Conservation (phyloP, 1,140 invertebrate genomes). For the Temnothorax longispinosus region DNA sequence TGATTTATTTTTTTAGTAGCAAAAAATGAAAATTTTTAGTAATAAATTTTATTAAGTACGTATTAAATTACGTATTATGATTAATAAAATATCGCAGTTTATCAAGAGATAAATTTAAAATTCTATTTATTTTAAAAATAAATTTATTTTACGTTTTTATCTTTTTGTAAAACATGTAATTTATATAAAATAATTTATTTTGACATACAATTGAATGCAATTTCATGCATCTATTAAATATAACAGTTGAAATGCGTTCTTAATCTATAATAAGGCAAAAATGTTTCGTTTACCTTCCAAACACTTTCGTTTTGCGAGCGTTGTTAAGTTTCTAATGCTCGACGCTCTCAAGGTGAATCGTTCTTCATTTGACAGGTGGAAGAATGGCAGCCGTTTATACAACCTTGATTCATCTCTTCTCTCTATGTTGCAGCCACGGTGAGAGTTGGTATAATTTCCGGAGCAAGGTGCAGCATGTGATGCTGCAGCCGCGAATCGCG, state of each 20-base stretch:
- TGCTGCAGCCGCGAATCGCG: slow-evolving; percentile 92
- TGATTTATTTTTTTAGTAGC: too few relatives aligned
- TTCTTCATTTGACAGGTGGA: not conserved
- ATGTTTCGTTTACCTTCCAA: not conserved
- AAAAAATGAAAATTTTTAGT: too few relatives aligned
- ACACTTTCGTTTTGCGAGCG: not conserved
- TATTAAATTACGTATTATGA: too few relatives aligned
- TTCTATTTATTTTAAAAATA: too few relatives aligned
- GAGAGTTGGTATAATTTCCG: slow-evolving; percentile 93
- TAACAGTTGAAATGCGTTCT: not conserved
- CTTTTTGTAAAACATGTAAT: too few relatives aligned
- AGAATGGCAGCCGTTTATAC: not conserved
- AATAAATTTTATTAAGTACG: too few relatives aligned
- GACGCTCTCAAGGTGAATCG: not conserved
- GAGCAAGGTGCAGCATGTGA: slow-evolving; percentile 93
- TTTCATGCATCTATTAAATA: too few relatives aligned
- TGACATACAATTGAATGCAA: too few relatives aligned
- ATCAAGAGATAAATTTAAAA: too few relatives aligned
- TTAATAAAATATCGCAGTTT: too few relatives aligned
- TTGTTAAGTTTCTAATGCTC: not conserved
- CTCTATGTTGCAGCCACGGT: slow-evolving; percentile 89
- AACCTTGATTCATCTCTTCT: not conserved
- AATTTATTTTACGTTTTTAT: too few relatives aligned
- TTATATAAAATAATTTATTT: too few relatives aligned
- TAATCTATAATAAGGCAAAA: not conserved